Percentiles rank a stretch among this genome's conserved stretches.
Evolutionary conservation across 2,113 vertebrate species (phyloP).

Genomic region (Stercorarius parasiticus): DNA sequence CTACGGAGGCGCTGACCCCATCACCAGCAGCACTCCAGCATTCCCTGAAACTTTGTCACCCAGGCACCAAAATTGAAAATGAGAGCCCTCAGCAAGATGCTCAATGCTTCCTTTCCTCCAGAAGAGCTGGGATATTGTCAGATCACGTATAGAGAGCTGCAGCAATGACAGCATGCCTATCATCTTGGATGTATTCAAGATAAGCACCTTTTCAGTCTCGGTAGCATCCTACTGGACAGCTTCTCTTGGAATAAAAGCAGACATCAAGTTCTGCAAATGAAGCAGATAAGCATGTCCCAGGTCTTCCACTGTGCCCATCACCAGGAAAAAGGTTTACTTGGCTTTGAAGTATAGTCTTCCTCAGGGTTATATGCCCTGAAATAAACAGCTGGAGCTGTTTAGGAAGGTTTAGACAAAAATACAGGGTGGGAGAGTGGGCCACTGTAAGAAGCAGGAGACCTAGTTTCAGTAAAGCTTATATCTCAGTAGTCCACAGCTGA

Average conservation of each 20-base stretch:
- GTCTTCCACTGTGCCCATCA: neutral
- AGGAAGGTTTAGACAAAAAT: neutral
- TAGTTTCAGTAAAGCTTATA: neutral
- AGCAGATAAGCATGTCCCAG: neutral
- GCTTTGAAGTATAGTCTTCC: neutral
- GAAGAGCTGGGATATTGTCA: neutral
- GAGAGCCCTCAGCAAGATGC: neutral
- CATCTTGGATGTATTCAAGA: neutral
- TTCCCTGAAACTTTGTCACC: neutral
- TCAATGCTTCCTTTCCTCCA: neutral
- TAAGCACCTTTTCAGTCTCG: neutral
- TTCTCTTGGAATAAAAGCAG: neutral
- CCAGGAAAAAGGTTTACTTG: neutral
- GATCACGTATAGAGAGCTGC: neutral
- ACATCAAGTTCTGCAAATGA: neutral
- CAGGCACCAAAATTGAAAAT: neutral
- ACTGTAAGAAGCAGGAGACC: neutral
- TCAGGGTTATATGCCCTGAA: neutral
- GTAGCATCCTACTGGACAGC: neutral
- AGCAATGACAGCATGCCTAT: neutral
- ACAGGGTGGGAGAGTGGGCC: neutral
- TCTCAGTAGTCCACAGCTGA: neutral
- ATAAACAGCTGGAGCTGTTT: neutral
- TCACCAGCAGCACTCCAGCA: neutral
- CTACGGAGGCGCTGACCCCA: neutral